phyloP scores from a whole-genome alignment of 2,888 invertebrate species.

The Zaprionus obscuricornis region DNA sequence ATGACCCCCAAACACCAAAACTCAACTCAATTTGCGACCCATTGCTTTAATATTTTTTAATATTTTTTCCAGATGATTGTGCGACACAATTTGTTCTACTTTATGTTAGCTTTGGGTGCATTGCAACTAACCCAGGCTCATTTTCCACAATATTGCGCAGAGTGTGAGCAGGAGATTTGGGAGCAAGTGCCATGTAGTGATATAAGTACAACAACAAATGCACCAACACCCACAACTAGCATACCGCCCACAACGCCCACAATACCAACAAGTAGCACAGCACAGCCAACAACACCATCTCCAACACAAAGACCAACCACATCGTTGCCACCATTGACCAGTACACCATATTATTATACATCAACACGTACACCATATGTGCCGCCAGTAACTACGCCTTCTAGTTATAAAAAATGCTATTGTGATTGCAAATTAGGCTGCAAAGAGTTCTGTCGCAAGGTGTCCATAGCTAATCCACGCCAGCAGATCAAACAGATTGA shows the following conservation, averaged over 20 bases:
- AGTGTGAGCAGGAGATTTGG: slow-evolving; percentile 79
- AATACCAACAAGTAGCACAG: slow-evolving; percentile 5
- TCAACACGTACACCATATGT: not conserved
- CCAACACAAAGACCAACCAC: too few species aligned
- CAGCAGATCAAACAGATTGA: slow-evolving; percentile 71
- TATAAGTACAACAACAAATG: slow-evolving; percentile 44
- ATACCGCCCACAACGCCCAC: slow-evolving; percentile 18
- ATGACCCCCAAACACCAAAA: slow-evolving; percentile 7
- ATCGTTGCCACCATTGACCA: not conserved
- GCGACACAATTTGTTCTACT: slow-evolving; percentile 36
- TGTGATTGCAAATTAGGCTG: slow-evolving; percentile 78
- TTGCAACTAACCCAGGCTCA: slow-evolving; percentile 28
- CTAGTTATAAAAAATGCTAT: slow-evolving; percentile 71
- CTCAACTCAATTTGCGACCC: slow-evolving; percentile 24
- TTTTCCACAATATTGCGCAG: slow-evolving; percentile 66
- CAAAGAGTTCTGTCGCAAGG: slow-evolving; percentile 79
- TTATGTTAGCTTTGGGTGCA: slow-evolving; percentile 31
- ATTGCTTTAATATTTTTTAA: too few species aligned
- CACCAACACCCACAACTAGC: slow-evolving; percentile 2
- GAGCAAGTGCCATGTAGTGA: slow-evolving; percentile 76
- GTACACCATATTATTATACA: slow-evolving; percentile 7
- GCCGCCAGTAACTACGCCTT: not conserved
- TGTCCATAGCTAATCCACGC: slow-evolving; percentile 45
- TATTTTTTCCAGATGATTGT: slow-evolving; percentile 52
- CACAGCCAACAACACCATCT: not conserved